Conservation (phyloP, 2,888 invertebrate species). For the Acanthosepion lycidas region DNA sequence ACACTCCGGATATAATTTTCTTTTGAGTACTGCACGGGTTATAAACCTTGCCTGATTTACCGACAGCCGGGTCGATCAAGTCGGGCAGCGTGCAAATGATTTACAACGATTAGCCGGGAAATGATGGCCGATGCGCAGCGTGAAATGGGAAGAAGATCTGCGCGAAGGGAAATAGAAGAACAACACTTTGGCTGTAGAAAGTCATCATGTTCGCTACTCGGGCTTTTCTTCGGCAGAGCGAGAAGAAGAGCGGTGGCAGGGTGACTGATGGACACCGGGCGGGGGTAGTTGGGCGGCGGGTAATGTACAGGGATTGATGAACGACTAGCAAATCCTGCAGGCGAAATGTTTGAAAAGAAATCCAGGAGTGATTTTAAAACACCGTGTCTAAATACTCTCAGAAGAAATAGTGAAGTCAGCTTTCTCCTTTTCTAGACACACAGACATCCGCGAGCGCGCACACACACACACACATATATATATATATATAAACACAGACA, state of each 20-base stretch:
- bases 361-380: constrained; percentile 14
- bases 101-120: neutral
- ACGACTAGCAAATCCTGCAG: neutral
- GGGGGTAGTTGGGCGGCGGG: neutral
- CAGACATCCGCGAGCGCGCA: accelerated
- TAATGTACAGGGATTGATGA: neutral
- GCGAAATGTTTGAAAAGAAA: constrained; percentile 4
- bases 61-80: constrained; percentile 41
- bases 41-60: constrained; percentile 38
- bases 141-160: neutral
- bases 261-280: neutral
- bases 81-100: neutral
- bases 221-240: neutral
- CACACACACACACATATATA: too few species aligned
- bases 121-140: neutral
- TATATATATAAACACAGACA: neutral
- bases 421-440: neutral
- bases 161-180: neutral
- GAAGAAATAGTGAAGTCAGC: neutral
- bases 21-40: constrained; percentile 46
- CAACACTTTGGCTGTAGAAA: too few species aligned
- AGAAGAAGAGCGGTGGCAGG: neutral
- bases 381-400: neutral
- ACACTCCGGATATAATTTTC: constrained; percentile 33
- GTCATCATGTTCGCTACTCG: neutral